A percentile compares a stretch with the other conserved stretches of the same genome.
Evolutionary conservation across 2,113 vertebrate genomes (phyloP).

Genomic region (Syrrhaptes paradoxus): DNA sequence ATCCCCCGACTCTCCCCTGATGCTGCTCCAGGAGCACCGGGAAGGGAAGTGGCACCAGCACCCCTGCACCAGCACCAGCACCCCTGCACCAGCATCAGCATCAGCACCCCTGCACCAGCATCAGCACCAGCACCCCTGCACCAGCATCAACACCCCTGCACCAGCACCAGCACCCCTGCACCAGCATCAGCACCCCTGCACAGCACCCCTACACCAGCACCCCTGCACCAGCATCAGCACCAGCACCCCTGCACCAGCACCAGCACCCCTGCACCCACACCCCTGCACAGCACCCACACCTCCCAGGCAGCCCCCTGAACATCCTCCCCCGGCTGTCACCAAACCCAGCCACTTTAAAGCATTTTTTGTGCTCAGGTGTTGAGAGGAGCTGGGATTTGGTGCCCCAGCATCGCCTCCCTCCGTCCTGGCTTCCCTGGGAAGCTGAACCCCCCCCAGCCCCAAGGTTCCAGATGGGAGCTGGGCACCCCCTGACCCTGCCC

Average conservation of each 20-base stretch:
- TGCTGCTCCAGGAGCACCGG: background rate
- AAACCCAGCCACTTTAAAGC: background rate
- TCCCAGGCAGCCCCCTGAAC: background rate
- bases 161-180: too few relatives aligned
- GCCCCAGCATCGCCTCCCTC: accelerated
- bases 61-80: background rate
- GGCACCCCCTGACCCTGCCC: background rate
- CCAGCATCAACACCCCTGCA: too few relatives aligned
- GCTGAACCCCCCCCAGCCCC: background rate
- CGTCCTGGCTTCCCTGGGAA: accelerated
- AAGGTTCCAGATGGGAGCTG: background rate
- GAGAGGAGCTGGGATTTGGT: background rate
- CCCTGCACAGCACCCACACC: too few relatives aligned
- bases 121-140: too few relatives aligned
- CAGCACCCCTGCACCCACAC: background rate
- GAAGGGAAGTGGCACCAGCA: background rate
- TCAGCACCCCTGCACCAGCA: background rate
- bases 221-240: background rate
- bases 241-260: background rate
- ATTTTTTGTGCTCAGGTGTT: background rate
- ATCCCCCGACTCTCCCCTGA: background rate
- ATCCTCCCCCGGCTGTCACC: accelerated
- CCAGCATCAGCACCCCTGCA: background rate
- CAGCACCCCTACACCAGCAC: background rate
- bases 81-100: background rate